Conservation (phyloP, 2,113 vertebrate species). For the Circaetus cinerascens region DNA sequence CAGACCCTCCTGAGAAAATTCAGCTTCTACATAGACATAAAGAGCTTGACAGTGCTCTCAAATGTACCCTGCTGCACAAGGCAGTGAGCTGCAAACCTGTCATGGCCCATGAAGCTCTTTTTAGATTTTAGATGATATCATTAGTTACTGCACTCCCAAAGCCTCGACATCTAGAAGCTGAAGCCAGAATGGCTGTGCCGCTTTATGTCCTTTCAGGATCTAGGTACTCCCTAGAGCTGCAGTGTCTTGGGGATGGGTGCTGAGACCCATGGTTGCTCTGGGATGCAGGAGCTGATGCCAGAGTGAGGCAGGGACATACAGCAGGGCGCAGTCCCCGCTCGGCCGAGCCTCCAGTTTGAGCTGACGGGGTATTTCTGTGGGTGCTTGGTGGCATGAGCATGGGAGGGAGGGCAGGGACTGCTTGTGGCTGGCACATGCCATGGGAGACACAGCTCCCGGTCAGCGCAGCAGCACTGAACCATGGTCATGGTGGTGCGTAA, state of each 20-base stretch:
- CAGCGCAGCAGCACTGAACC: fast-evolving
- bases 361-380: not conserved
- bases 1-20: not conserved
- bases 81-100: not conserved
- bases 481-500: not conserved
- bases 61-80: not conserved
- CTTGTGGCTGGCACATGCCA: not conserved
- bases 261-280: fast-evolving
- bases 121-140: not conserved
- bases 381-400: fast-evolving
- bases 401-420: not conserved
- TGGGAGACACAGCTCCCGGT: fast-evolving
- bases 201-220: not conserved
- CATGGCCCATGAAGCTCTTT: not conserved
- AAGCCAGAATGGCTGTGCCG: not conserved
- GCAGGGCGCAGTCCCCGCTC: fast-evolving
- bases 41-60: not conserved
- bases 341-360: not conserved
- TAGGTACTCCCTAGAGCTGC: not conserved
- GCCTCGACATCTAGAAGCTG: not conserved
- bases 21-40: not conserved
- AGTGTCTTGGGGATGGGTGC: not conserved
- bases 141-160: not conserved
- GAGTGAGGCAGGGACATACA: not conserved
- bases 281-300: not conserved